Evolutionary conservation across 2,797 vertebrate species (phyloP), one percentile per base, ranked within the genome.

Genomic region (Oryzias sinensis): DNA sequence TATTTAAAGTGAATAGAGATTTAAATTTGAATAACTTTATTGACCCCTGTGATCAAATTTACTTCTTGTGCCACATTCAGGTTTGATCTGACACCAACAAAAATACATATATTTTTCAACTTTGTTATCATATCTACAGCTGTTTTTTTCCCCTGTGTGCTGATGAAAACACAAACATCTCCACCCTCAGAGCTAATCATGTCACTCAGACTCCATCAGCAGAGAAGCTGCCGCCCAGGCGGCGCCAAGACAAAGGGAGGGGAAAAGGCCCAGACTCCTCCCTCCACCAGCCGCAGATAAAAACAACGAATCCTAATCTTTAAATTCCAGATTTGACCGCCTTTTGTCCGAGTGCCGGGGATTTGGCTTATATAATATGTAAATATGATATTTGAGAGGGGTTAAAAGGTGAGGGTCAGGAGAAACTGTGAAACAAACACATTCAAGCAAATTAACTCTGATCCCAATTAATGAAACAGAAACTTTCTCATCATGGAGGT

Each of bases 331-430:
- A 79, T 76, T 68, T 55, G 29, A 58, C 24, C 63, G 33, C 69
- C 76, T 68, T 78, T 82, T 76, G 70, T 81, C 65, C 65, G 67
- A n/a, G 16, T 16, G 37, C 22, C 2, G 37, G 18, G 58, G 61
- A 70, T 82, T 73, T 80, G 79, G 49, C 37, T 56, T 76, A 76
- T 65, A 80, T 53, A 40, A 62, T 46, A 80, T 77, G 63, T 59
- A 76, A 74, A 83, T 76, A 74, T 60, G 50, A 72, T 60, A 77
- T 81, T 62, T 76, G 41, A 53, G 18, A 14, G 29, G 47, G 43
- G 57, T 62, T 52, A 40, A 52, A 40, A 45, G 24, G 46, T 58
- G 13, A 53, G 47, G 70, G 50, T 53, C 40, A 67, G 29, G 45
- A 60, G 4, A 70, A 45, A 44, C 14, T 14, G 6, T 14, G 4